Conservation (phyloP, 2,113 vertebrate species). For the Origma solitaria region DNA sequence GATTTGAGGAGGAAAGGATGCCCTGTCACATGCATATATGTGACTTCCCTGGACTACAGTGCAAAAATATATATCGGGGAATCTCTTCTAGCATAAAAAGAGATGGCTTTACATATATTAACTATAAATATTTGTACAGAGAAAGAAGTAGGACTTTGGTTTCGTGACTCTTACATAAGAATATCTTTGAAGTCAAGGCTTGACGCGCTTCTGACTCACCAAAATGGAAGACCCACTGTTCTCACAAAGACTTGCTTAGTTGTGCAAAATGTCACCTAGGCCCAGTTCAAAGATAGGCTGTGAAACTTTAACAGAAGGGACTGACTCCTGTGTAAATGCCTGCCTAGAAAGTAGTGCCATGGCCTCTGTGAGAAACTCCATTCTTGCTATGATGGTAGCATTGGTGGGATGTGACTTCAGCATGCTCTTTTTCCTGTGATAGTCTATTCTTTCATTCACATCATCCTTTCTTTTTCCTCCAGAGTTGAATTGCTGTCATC, state of each 20-base stretch:
- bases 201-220: neutral
- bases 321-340: neutral
- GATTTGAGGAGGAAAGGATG: neutral
- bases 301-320: neutral
- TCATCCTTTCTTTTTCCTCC: neutral
- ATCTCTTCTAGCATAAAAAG: neutral
- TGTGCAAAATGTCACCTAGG: neutral
- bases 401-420: neutral
- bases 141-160: neutral
- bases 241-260: neutral
- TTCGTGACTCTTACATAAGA: neutral
- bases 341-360: neutral
- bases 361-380: neutral
- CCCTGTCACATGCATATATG: neutral
- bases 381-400: fast-evolving
- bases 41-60: neutral
- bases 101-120: neutral
- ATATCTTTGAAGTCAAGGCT: slow-evolving; percentile 3
- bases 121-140: neutral
- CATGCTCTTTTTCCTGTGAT: neutral
- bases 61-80: neutral
- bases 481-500: neutral
- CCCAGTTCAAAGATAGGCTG: neutral
- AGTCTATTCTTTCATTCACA: neutral
- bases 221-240: neutral